Evolutionary conservation across 1,140 invertebrate genomes (phyloP).

Genomic region (Drosophila kurseongensis): DNA sequence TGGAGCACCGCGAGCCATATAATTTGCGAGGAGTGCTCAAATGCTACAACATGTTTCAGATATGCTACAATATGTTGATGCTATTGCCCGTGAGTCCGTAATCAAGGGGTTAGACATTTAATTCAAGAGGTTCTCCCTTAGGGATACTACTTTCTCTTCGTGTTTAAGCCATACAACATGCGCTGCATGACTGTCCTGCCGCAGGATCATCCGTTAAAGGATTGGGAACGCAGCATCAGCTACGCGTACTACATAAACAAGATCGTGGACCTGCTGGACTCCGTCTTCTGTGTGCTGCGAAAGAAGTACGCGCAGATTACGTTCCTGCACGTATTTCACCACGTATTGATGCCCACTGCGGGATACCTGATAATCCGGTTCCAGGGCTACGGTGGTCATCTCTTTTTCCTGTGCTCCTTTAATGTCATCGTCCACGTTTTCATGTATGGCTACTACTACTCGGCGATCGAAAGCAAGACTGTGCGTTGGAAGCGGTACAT

Average conservation of each 20-base stretch:
- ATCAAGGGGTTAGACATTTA: not conserved
- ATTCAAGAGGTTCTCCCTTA: not conserved
- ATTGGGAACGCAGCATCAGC: slow-evolving; percentile 26
- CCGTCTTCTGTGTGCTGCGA: slow-evolving; percentile 59
- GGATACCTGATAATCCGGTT: slow-evolving; percentile 30
- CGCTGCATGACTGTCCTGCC: slow-evolving; percentile 37
- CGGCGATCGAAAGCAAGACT: not conserved
- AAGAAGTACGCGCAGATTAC: slow-evolving; percentile 59
- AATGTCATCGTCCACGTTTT: slow-evolving; percentile 10
- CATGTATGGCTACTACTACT: slow-evolving; percentile 22
- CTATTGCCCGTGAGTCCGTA: slow-evolving; percentile 26
- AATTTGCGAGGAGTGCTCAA: slow-evolving; percentile 89
- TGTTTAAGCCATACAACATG: slow-evolving; percentile 26
- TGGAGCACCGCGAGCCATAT: slow-evolving; percentile 92
- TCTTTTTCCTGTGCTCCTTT: slow-evolving; percentile 40
- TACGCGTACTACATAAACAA: slow-evolving; percentile 61
- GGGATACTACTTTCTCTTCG: slow-evolving; percentile 27
- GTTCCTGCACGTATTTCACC: slow-evolving; percentile 76
- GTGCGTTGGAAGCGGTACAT: slow-evolving; percentile 20
- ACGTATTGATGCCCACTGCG: slow-evolving; percentile 85
- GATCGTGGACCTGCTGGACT: slow-evolving; percentile 53
- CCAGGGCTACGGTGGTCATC: slow-evolving; percentile 87
- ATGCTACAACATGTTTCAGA: slow-evolving; percentile 92
- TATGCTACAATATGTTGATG: slow-evolving; percentile 43
- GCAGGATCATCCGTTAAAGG: slow-evolving; percentile 26